Evolutionary conservation across 2,888 invertebrate species (phyloP).

Genomic region (Helleia helle): DNA sequence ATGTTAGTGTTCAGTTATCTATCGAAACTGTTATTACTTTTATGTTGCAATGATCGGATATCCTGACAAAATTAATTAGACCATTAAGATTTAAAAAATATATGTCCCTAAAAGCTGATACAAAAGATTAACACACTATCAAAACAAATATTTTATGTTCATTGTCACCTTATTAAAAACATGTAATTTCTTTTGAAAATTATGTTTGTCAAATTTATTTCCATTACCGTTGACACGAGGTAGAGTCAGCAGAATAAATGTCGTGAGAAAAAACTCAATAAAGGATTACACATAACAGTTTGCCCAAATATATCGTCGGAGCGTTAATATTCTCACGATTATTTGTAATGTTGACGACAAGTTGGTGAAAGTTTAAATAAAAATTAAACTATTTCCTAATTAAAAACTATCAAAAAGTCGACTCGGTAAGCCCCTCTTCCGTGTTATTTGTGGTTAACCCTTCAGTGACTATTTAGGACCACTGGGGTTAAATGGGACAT

Average conservation of each 20-base stretch:
- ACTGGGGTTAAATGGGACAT: slow-evolving; percentile 70
- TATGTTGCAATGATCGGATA: slow-evolving; percentile 3
- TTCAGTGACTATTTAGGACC: slow-evolving; percentile 65
- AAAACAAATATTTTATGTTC: too few species aligned
- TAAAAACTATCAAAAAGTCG: slow-evolving; percentile 66
- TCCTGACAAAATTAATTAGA: slow-evolving; percentile 2
- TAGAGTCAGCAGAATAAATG: slow-evolving; percentile 9
- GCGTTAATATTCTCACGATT: slow-evolving; percentile 50
- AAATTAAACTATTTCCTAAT: slow-evolving; percentile 72
- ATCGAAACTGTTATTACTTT: background rate
- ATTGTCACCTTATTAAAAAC: too few species aligned
- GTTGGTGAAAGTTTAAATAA: slow-evolving; percentile 39
- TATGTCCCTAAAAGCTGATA: background rate
- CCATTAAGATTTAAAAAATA: background rate
- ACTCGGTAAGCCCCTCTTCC: slow-evolving; percentile 51
- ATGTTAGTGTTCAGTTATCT: background rate
- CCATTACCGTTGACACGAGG: background rate
- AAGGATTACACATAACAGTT: slow-evolving; percentile 10
- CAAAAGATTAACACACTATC: background rate
- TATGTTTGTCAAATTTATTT: slow-evolving; percentile 3
- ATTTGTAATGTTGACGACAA: slow-evolving; percentile 49
- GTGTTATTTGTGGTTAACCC: slow-evolving; percentile 71
- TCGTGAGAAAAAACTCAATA: slow-evolving; percentile 15
- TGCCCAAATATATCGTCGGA: slow-evolving; percentile 13
- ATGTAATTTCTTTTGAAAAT: background rate